These are phyloP conservation scores for Cephus sareptanus DNA, from an alignment of 2,888 invertebrate genomes.

Conservation along the genomic window DNA sequence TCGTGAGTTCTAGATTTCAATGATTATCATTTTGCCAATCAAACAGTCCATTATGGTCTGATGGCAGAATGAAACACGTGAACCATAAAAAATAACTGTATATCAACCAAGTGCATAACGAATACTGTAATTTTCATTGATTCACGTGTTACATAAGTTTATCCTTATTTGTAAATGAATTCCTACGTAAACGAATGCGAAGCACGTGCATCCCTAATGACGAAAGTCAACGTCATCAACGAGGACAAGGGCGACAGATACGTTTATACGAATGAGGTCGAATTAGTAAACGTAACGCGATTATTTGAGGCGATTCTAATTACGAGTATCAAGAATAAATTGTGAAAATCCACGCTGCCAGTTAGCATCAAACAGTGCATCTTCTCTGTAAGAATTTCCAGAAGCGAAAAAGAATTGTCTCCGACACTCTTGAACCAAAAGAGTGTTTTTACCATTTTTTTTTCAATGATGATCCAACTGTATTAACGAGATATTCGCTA, in stretches of 20 bases:
- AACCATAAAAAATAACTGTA: not conserved
- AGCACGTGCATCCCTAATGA: slow-evolving; percentile 28
- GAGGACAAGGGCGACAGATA: slow-evolving; percentile 38
- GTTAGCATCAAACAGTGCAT: not conserved
- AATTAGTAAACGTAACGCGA: not conserved
- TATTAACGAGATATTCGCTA: not conserved
- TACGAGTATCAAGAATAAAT: not conserved
- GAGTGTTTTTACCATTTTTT: not conserved
- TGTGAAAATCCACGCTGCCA: not conserved
- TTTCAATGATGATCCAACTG: not conserved
- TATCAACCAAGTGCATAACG: not conserved
- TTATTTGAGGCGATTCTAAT: not conserved
- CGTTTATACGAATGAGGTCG: not conserved
- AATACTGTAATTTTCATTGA: not conserved
- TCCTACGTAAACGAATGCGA: slow-evolving; percentile 22
- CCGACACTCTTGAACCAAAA: not conserved
- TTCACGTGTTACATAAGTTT: not conserved
- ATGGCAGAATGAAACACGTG: not conserved
- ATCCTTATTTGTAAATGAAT: not conserved
- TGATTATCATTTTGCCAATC: not conserved
- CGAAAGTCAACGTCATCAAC: slow-evolving; percentile 28
- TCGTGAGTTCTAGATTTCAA: not conserved
- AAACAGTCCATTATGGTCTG: not conserved
- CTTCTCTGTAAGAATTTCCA: not conserved
- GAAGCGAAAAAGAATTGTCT: not conserved